Evolutionary conservation across 2,888 invertebrate species (phyloP), one percentile per base, ranked within the genome.

Genomic region (Eupeodes luniger): DNA sequence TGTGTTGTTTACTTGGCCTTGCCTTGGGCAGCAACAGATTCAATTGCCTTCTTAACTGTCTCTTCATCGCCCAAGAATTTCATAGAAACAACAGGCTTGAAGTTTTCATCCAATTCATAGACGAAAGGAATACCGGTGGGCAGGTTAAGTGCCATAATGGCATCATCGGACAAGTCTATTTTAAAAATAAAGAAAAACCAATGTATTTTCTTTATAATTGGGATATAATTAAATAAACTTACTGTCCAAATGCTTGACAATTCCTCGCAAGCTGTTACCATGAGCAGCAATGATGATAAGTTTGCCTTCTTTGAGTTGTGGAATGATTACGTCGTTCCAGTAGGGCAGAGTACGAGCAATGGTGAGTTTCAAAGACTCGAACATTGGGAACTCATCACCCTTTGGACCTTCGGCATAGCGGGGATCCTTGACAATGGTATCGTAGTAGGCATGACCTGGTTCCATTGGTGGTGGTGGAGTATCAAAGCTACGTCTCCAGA

Each of bases 161-260:
- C 96, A 74, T 96, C 96, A 91, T 97, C 96, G 69, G 95, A 95
- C 92, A 97, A 94, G 90, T 95, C 96, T 96, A 90, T 0, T 55
- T 81, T 79, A 89, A 84, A 62, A 66, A 40, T 0, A 44, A 11
- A 4, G 0, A 57, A n/a, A 12, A 36, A 53, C 80, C 27, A 49
- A 49, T 14, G 4, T 16, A 64, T 55, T 12, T 12, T 0, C 7
- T 19, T 14, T 40, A 44, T 40, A 27, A 9, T 44, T 12, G 6
- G 16, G 34, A 57, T 6, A 14, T 5, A 19, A 12, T 55, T 55
- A 27, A 7, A 5, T 16, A 2, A 62, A 93, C 95, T 94, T 94
- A 97, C 97, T 94, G 92, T 98, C 97, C 93, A 98, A 95, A 94
- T 97, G 97, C 93, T 98, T 98, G 3, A 98, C 97, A 91, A 98